These are phyloP conservation scores for Adelphocoris suturalis DNA, from an alignment of 2,888 invertebrate genomes.

Conservation along the genomic window DNA sequence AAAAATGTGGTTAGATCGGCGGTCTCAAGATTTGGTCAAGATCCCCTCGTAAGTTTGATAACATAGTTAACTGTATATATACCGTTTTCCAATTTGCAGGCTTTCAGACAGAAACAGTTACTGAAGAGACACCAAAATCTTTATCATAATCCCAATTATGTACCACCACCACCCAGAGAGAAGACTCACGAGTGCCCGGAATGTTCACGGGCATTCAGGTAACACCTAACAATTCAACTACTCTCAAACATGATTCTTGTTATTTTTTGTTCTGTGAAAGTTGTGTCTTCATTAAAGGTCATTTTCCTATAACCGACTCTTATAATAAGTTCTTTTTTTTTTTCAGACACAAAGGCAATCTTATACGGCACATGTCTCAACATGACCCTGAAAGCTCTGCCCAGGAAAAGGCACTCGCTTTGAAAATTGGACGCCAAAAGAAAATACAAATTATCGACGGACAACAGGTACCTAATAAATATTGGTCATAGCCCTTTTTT, in stretches of 20 bases:
- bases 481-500: too few relatives aligned
- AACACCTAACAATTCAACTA: not conserved
- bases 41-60: too few relatives aligned
- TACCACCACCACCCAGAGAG: slow-evolving; percentile 92
- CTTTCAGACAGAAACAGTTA: slow-evolving; percentile 92
- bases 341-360: slow-evolving; percentile 89
- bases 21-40: too few relatives aligned
- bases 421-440: slow-evolving; percentile 89
- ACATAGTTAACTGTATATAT: too few relatives aligned
- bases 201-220: slow-evolving; percentile 79
- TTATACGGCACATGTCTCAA: slow-evolving; percentile 93
- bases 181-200: slow-evolving; percentile 92
- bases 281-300: too few relatives aligned
- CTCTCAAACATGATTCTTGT: too few relatives aligned
- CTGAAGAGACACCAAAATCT: slow-evolving; percentile 94
- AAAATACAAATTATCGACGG: slow-evolving; percentile 84
- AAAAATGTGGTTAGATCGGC: too few relatives aligned
- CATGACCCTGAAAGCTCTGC: slow-evolving; percentile 92
- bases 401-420: slow-evolving; percentile 86
- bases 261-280: too few relatives aligned
- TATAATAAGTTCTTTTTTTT: not conserved
- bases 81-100: slow-evolving; percentile 71
- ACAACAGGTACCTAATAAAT: slow-evolving; percentile 77
- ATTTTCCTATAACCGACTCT: too few relatives aligned
- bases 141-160: slow-evolving; percentile 94